These are phyloP conservation scores for Pararge aegeria DNA, from an alignment of 1,140 invertebrate genomes.

Conservation along the genomic window DNA sequence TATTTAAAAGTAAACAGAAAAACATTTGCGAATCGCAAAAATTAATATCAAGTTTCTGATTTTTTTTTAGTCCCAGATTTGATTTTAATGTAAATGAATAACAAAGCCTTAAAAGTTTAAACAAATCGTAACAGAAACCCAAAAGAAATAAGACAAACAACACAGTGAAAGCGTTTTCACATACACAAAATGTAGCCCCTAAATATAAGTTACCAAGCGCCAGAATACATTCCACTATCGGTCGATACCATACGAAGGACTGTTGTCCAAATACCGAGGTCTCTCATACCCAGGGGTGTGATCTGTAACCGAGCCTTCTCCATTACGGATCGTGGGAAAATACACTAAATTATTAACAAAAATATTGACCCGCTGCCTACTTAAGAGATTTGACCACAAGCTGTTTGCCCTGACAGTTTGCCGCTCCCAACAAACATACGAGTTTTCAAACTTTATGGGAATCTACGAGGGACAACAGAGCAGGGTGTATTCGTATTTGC, in stretches of 20 bases:
- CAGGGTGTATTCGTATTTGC: constrained; percentile 26
- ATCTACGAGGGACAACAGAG: constrained; percentile 25
- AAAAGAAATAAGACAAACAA: constrained; percentile 2
- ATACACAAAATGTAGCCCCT: neutral
- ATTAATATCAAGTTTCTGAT: neutral
- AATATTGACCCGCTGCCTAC: constrained; percentile 76
- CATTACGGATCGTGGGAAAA: constrained; percentile 65
- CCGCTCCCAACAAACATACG: constrained; percentile 60
- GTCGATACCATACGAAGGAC: constrained; percentile 14
- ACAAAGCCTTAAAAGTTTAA: neutral
- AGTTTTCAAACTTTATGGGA: constrained; percentile 67
- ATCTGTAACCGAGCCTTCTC: constrained; percentile 55
- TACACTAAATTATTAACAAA: constrained; percentile 75
- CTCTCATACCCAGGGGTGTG: constrained; percentile 42
- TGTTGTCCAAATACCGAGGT: constrained; percentile 33
- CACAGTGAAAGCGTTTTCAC: constrained; percentile 14
- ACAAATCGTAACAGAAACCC: constrained; percentile 1
- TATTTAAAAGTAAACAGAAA: too few relatives aligned
- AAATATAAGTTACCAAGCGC: constrained; percentile 5
- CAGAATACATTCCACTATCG: constrained; percentile 8
- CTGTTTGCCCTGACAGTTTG: constrained; percentile 67
- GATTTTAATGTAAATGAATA: too few relatives aligned
- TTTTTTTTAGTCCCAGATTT: neutral
- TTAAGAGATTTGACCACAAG: constrained; percentile 71
- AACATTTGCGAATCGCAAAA: too few relatives aligned